Conservation (phyloP, 2,888 invertebrate species). For the Electrophaes corylata region DNA sequence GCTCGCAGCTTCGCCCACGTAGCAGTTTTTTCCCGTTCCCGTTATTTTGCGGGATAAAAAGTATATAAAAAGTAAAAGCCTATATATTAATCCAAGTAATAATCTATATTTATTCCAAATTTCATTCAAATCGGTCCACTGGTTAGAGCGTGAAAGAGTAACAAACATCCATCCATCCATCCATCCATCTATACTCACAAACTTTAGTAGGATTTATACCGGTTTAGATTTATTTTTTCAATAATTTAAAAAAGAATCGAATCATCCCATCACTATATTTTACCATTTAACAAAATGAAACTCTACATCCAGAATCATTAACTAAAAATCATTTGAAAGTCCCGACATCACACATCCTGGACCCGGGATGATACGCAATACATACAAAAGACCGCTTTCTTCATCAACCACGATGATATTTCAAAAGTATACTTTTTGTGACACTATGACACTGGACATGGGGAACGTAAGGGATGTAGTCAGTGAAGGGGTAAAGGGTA, state of each 20-base stretch:
- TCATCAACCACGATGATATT: slow-evolving; percentile 60
- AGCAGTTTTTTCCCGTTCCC: no score
- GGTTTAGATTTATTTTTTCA: background rate
- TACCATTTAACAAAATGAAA: slow-evolving; percentile 19
- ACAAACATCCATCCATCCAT: no score
- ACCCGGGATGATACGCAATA: slow-evolving; percentile 38
- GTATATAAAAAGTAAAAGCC: no score
- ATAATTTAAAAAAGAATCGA: background rate
- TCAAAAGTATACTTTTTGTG: slow-evolving; percentile 59
- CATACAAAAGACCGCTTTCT: slow-evolving; percentile 47
- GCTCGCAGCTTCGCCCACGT: no score
- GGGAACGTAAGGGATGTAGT: slow-evolving; percentile 49
- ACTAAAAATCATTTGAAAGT: slow-evolving; percentile 30
- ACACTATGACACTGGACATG: slow-evolving; percentile 53
- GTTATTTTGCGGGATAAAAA: no score
- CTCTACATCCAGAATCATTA: slow-evolving; percentile 28
- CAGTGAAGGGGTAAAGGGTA: slow-evolving; percentile 2
- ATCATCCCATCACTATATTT: background rate
- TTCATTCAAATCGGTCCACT: no score
- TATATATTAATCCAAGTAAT: no score
- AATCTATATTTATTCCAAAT: no score
- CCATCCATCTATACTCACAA: no score
- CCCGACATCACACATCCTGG: slow-evolving; percentile 36
- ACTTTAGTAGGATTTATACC: no score
- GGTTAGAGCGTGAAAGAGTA: no score